Base-by-base conservation (phyloP, 2,113 vertebrate genomes). In the Callopanchax toddi region DNA sequence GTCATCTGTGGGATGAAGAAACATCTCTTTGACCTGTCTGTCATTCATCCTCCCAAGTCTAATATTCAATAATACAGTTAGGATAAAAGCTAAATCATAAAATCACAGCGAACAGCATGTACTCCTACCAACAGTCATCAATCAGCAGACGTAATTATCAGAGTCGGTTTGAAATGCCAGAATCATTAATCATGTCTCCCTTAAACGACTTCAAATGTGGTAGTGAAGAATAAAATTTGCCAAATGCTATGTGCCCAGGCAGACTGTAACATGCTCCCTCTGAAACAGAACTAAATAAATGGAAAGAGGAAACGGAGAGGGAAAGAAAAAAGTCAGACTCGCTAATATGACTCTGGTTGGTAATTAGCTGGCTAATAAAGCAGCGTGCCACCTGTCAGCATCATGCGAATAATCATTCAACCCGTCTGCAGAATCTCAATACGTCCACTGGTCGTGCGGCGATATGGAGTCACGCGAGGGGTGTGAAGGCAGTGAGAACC, bases 291-390 rank as follows among this genome's bases (percentile, higher is more conserved):
- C 26, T 32, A 13, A 25, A 58, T 77, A 55, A 52, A 23, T 65
- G 17, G 34, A 63, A 49, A 20, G 3, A 44, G 13, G 42, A 12
- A 53, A 70, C 71, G 50, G 1, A 34, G 34, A 32, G 17, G 25
- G 6, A 18, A 32, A 56, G 62, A 56, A 60, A 45, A 60, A 56
- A 32, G 9, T 66, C 37, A 26, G 16, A 32, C 18, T 32, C 11
- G 12, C 68, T 66, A 60, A 63, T 68, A 62, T 74, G 75, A 73
- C 45, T 48, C 55, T 60, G 55, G 59, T 48, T 56, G 51, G 34
- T 65, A 83, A 80, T 83, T 78, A 85, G 60, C 59, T 40, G 58
- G 65, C 71, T 80, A 82, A 85, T 76, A 65, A 64, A 49, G 58
- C 58, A 52, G 53, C 43, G 60, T 62, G 69, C 71, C 76, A 81